phyloP scores from a whole-genome alignment of 2,888 invertebrate species.

The Trichopoda pennipes region DNA sequence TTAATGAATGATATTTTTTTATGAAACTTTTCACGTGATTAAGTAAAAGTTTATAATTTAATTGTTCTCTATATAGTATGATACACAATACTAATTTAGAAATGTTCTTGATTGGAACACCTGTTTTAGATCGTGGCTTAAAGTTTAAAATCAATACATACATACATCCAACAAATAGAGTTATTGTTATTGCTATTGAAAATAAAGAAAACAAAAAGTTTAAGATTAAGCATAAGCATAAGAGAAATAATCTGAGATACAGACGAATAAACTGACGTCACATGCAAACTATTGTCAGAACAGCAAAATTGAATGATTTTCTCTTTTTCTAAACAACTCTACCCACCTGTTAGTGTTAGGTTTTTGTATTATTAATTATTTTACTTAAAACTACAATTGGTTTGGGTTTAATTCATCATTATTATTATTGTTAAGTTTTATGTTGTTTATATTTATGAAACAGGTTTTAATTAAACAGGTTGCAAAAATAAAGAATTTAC shows the following conservation, averaged over 20 bases:
- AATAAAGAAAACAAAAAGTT: constrained; percentile 1
- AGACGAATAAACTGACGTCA: constrained; percentile 38
- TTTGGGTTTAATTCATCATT: constrained; percentile 24
- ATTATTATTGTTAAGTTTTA: constrained; percentile 32
- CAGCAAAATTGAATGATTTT: neutral
- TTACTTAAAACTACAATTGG: neutral
- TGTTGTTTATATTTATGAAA: constrained; percentile 23
- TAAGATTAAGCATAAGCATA: neutral
- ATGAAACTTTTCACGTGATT: constrained; percentile 32
- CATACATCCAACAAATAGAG: neutral
- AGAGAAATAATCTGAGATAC: neutral
- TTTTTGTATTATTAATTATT: constrained; percentile 28
- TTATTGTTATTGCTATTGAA: constrained; percentile 4
- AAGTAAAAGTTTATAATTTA: constrained; percentile 50
- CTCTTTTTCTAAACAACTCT: constrained; percentile 28
- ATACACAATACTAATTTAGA: constrained; percentile 19
- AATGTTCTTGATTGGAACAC: constrained; percentile 62
- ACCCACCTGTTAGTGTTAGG: constrained; percentile 10
- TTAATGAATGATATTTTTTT: neutral
- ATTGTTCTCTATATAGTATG: constrained; percentile 20
- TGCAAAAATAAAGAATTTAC: constrained; percentile 20
- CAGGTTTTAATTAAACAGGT: constrained; percentile 42
- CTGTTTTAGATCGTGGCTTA: constrained; percentile 53
- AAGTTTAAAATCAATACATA: neutral
- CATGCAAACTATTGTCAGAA: constrained; percentile 41